A percentile compares a stretch with the other conserved stretches of the same genome.
These are phyloP conservation scores for Clitarchus hookeri DNA, from an alignment of 2,888 invertebrate genomes.

Conservation along the genomic window DNA sequence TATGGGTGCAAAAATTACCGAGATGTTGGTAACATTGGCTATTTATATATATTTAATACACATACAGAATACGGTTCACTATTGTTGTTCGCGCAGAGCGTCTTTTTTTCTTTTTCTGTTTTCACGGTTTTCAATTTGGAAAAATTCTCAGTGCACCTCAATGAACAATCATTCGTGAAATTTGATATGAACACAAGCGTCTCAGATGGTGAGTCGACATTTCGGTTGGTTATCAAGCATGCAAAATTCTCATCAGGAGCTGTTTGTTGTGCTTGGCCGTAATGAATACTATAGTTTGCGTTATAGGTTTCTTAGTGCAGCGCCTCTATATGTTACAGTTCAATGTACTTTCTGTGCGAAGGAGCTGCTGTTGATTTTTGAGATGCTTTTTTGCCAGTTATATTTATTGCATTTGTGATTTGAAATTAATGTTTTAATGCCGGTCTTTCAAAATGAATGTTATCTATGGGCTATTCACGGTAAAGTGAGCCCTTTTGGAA, in stretches of 20 bases:
- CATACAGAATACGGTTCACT: neutral
- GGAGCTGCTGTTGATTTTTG: no score
- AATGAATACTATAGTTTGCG: neutral
- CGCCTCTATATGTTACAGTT: no score
- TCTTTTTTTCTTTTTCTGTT: neutral
- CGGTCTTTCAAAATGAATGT: no score
- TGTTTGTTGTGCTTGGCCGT: neutral
- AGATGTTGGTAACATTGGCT: neutral
- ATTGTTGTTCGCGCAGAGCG: neutral
- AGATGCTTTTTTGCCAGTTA: no score
- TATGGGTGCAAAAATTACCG: neutral
- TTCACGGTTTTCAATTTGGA: neutral
- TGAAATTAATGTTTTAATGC: no score
- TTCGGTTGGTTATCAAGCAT: neutral
- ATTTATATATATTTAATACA: neutral
- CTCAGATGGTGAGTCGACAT: neutral
- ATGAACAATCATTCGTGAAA: neutral
- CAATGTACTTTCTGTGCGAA: no score
- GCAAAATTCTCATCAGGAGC: neutral
- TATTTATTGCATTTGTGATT: no score
- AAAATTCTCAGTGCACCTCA: neutral
- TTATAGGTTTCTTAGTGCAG: no score
- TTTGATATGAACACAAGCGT: neutral
- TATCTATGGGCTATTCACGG: no score
- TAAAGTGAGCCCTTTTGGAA: no score